A percentile compares a stretch with the other conserved stretches of the same genome.
These are phyloP conservation scores for Plagiodera versicolora DNA, from an alignment of 2,888 invertebrate genomes.

Conservation along the genomic window DNA sequence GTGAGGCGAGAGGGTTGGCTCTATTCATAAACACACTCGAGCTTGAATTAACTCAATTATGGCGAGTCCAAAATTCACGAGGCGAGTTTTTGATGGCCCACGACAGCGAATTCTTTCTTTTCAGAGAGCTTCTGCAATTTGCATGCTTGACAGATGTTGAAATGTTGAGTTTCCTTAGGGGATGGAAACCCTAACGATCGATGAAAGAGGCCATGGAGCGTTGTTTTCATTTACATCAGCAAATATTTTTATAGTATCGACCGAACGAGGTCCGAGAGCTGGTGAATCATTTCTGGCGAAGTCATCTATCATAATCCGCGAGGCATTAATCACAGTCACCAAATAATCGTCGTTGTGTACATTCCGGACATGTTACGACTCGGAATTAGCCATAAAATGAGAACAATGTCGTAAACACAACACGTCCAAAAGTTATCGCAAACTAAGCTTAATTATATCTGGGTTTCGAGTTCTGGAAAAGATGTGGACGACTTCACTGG, in stretches of 20 bases:
- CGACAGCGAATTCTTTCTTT: constrained; percentile 17
- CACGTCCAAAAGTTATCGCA: not conserved
- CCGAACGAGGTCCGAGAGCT: not conserved
- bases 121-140: not conserved
- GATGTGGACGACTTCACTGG: not conserved
- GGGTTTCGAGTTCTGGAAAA: not conserved
- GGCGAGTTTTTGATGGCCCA: constrained; percentile 16
- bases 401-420: not conserved
- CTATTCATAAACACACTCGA: not conserved
- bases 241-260: not conserved
- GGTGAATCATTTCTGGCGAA: not conserved
- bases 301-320: not conserved
- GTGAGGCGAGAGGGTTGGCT: constrained; percentile 12
- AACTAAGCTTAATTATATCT: not conserved
- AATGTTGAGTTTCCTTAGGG: not conserved
- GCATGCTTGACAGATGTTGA: not conserved
- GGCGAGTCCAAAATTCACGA: constrained; percentile 19
- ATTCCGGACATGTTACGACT: not conserved
- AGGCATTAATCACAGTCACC: not conserved
- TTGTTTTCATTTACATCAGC: not conserved
- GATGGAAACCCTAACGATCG: not conserved
- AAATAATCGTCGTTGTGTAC: not conserved
- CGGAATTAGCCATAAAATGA: not conserved
- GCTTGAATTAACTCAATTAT: constrained; percentile 35
- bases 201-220: too few relatives aligned